These are phyloP conservation scores for Vultur gryphus DNA, from an alignment of 2,797 vertebrate species.

Conservation along the genomic window DNA sequence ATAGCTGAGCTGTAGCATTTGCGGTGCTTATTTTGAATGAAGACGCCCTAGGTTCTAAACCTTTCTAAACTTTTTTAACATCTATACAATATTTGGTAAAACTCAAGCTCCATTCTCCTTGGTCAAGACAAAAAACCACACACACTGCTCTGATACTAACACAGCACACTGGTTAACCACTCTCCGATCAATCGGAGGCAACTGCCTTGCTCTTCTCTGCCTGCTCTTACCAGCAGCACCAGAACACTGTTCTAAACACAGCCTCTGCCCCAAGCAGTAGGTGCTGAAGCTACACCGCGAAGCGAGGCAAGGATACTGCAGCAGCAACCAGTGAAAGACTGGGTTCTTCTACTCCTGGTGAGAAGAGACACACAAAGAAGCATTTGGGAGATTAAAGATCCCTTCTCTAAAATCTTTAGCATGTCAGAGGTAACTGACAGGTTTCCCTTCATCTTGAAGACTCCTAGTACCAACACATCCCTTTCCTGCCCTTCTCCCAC, in stretches of 20 bases:
- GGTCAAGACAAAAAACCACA: neutral
- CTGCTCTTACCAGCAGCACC: constrained; percentile 43
- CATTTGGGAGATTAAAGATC: constrained; percentile 43
- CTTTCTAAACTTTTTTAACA: neutral
- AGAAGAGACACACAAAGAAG: constrained; percentile 45
- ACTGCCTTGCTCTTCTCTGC: constrained; percentile 18
- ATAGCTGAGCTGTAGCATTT: neutral
- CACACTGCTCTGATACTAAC: neutral
- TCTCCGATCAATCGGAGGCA: neutral
- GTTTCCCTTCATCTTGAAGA: neutral
- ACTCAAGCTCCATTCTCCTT: neutral
- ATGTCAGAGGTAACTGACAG: neutral
- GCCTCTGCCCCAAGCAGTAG: constrained; percentile 32
- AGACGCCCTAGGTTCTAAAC: neutral
- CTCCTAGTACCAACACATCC: neutral
- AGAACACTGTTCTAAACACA: constrained; percentile 36
- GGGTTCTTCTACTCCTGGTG: constrained; percentile 32
- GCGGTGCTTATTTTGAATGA: neutral
- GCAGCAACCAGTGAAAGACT: constrained; percentile 35
- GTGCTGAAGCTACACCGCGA: constrained; percentile 15
- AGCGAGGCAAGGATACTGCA: neutral
- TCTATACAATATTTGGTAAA: neutral
- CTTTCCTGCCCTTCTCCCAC: neutral
- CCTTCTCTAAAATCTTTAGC: neutral
- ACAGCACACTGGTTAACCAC: neutral